Conservation (phyloP, 1,140 invertebrate species). For the Diprion similis region DNA sequence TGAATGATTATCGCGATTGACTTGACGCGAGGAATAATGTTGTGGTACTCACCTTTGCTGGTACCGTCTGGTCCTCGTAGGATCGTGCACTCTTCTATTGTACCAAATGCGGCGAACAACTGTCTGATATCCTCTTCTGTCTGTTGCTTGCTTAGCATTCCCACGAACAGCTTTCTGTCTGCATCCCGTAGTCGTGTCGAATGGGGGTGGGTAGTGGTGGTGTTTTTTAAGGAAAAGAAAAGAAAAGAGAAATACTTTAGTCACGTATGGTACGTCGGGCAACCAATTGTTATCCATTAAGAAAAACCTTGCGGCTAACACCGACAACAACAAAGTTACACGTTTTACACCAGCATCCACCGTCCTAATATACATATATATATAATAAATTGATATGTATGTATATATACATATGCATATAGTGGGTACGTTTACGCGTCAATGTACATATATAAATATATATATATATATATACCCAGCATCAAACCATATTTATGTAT, state of each 20-base stretch:
- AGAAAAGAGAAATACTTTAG: constrained; percentile 23
- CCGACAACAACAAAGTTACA: constrained; percentile 62
- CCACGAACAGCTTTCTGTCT: constrained; percentile 99
- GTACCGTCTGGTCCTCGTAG: constrained; percentile 95
- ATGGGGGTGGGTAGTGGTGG: constrained; percentile 23
- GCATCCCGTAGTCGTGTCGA: constrained; percentile 53
- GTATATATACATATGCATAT: too few species aligned
- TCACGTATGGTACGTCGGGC: neutral
- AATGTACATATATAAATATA: neutral
- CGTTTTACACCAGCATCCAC: constrained; percentile 61
- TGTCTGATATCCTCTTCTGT: constrained; percentile 98
- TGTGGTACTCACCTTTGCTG: constrained; percentile 88
- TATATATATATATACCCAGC: neutral
- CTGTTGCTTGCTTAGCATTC: constrained; percentile 99
- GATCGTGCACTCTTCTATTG: constrained; percentile 99
- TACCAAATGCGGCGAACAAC: constrained; percentile 94
- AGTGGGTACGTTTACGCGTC: too few species aligned
- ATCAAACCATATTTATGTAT: neutral
- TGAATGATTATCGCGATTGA: neutral
- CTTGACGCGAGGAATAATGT: neutral
- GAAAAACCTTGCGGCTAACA: constrained; percentile 59
- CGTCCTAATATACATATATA: constrained; percentile 46
- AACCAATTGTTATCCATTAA: constrained; percentile 39
- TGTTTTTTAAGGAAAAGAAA: constrained; percentile 30
- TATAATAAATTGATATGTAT: neutral